These are phyloP conservation scores for Argyra leucocephala DNA, from an alignment of 2,888 invertebrate genomes.

Conservation along the genomic window DNA sequence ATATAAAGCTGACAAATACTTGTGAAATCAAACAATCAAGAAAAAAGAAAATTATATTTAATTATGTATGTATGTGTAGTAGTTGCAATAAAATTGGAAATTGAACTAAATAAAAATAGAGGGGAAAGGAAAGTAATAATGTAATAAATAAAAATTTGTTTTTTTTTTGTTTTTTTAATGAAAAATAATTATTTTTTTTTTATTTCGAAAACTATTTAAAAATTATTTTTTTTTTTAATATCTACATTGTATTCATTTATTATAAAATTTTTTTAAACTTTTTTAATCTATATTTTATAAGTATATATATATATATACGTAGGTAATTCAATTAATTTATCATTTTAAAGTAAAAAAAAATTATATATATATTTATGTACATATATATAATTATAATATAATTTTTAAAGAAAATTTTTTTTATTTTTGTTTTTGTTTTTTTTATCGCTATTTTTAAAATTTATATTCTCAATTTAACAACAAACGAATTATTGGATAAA, in stretches of 20 bases:
- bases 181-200: slow-evolving; percentile 1
- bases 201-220: background rate
- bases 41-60: no score
- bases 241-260: background rate
- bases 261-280: background rate
- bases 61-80: no score
- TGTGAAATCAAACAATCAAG: no score
- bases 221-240: background rate
- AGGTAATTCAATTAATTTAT: no score
- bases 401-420: background rate
- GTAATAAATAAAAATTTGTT: background rate
- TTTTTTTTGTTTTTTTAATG: background rate
- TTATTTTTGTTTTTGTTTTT: background rate
- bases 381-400: no score
- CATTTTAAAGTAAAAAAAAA: background rate
- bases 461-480: background rate
- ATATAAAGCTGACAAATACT: no score
- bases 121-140: background rate
- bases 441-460: background rate
- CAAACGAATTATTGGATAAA: slow-evolving; percentile 1
- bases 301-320: no score
- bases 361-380: background rate
- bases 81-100: no score
- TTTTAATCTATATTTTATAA: no score
- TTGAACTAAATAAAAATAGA: no score